These are phyloP conservation scores for Cotesia chilonis DNA, from an alignment of 1,140 invertebrate genomes.

Conservation along the genomic window DNA sequence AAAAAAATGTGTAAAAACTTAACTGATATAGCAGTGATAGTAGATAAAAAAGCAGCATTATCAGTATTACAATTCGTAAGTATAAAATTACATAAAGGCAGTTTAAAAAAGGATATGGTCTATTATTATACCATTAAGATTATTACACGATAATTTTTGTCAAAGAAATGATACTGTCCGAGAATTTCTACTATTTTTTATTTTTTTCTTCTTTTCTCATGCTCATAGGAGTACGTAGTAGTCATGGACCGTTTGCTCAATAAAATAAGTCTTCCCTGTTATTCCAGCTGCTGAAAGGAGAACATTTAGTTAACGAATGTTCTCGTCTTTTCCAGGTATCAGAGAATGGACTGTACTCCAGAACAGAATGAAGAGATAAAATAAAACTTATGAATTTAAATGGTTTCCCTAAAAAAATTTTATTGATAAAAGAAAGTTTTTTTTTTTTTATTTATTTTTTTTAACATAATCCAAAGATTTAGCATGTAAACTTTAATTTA, in stretches of 20 bases:
- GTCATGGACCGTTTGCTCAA: conserved; percentile 17
- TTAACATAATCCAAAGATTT: no score
- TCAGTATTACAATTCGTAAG: conserved; percentile 29
- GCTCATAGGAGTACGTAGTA: no score
- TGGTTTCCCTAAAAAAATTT: neutral
- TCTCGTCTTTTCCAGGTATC: conserved; percentile 21
- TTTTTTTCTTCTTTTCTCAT: neutral
- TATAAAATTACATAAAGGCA: conserved; percentile 9
- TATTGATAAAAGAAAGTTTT: no score
- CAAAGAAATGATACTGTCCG: conserved; percentile 28
- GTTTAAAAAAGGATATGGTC: conserved; percentile 7
- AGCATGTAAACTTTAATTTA: no score
- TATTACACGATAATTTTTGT: conserved; percentile 40
- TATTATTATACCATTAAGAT: conserved; percentile 41
- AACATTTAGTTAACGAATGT: conserved; percentile 25
- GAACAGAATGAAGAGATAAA: conserved; percentile 20
- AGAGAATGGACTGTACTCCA: neutral
- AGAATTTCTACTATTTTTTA: conserved; percentile 18
- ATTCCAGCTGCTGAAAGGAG: conserved; percentile 5
- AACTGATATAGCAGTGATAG: neutral
- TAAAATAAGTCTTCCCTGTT: conserved; percentile 32
- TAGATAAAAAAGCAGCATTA: conserved; percentile 32
- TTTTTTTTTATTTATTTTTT: no score
- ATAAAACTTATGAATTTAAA: neutral
- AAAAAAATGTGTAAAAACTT: no score